These are phyloP conservation scores for Lepidotrigona ventralis DNA, from an alignment of 1,140 invertebrate species.

Conservation along the genomic window DNA sequence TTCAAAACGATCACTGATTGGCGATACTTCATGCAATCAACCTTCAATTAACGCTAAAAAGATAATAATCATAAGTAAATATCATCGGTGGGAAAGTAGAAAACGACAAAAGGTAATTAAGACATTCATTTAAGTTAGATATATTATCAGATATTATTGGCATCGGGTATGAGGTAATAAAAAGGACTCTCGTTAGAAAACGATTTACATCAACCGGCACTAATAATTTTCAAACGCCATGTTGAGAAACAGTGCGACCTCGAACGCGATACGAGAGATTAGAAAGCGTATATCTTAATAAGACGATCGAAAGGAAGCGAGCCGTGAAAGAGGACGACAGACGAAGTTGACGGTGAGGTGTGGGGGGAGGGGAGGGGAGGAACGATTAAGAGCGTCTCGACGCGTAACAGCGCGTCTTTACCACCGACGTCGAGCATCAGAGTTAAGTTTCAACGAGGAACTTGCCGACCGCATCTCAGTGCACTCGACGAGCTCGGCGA, in stretches of 20 bases:
- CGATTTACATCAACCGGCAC: neutral
- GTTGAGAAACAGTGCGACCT: neutral
- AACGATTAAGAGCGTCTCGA: conserved; percentile 25
- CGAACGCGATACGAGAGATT: neutral
- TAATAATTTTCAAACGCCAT: neutral
- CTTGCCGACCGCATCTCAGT: neutral
- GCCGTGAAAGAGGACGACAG: neutral
- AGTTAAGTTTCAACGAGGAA: conserved; percentile 26
- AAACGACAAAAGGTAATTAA: neutral
- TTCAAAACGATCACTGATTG: neutral
- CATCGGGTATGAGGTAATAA: neutral
- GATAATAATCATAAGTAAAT: too few species aligned
- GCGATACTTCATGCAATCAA: neutral
- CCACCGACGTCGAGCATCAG: neutral
- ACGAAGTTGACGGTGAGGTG: too few species aligned
- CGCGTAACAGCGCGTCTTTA: conserved; percentile 4
- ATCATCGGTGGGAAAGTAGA: too few species aligned
- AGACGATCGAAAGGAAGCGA: neutral
- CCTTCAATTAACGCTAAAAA: neutral
- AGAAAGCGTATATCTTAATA: too few species aligned
- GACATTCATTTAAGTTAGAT: neutral
- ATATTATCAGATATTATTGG: too few species aligned
- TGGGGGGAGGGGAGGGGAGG: too few species aligned
- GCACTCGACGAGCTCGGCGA: neutral
- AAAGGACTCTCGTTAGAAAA: neutral